A percentile compares a stretch with the other conserved stretches of the same genome.
These are phyloP conservation scores for Thalassoma bifasciatum DNA, from an alignment of 2,113 vertebrate species.

Conservation along the genomic window DNA sequence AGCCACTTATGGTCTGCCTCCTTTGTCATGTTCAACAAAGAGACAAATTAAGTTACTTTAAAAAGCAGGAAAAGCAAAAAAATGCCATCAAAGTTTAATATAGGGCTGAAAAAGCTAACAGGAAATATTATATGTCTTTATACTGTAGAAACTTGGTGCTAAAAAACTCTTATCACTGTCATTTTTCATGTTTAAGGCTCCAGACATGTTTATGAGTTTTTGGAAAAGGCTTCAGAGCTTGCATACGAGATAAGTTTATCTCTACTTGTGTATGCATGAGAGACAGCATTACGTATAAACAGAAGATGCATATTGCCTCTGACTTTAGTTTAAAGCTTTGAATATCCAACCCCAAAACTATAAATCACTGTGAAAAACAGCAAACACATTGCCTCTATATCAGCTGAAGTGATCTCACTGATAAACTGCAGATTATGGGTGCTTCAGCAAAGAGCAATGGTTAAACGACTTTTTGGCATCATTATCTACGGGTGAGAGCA, in stretches of 20 bases:
- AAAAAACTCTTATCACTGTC: not conserved
- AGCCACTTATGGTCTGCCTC: not conserved
- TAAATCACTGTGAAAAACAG: conserved; percentile 8
- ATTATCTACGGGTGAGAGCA: not conserved
- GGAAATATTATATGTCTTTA: not conserved
- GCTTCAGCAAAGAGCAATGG: not conserved
- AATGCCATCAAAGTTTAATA: not conserved
- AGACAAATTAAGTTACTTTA: not conserved
- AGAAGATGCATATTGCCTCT: not conserved
- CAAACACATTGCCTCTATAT: not conserved
- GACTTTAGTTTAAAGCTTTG: conserved; percentile 8
- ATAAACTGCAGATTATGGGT: not conserved
- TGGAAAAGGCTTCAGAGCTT: not conserved
- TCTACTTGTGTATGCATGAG: conserved; percentile 12
- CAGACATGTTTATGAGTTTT: not conserved
- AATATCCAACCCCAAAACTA: not conserved
- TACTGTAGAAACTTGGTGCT: not conserved
- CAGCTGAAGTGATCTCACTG: not conserved
- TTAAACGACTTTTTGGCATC: not conserved
- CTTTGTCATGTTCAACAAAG: not conserved
- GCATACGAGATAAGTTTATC: not conserved
- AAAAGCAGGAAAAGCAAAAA: not conserved
- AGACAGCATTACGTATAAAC: not conserved
- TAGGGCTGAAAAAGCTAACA: not conserved
- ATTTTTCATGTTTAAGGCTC: conserved; percentile 2